Evolutionary conservation across 2,888 invertebrate species (phyloP).

Genomic region (Stramonita haemastoma): DNA sequence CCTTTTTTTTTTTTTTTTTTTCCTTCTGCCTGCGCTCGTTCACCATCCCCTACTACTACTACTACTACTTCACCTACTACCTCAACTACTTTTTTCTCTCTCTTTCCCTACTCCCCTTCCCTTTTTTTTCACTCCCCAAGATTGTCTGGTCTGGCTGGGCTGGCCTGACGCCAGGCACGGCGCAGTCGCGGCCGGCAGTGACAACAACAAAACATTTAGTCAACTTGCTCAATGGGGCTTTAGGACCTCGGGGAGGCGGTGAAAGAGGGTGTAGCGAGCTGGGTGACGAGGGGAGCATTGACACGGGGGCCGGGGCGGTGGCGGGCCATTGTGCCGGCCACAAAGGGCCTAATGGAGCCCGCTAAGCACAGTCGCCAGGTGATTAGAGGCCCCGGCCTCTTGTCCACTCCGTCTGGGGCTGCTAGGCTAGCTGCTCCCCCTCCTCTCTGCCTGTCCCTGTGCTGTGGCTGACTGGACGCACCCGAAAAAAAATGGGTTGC

Average conservation of each 20-base stretch:
- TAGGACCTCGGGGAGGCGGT: not conserved
- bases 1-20: not conserved
- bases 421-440: not conserved
- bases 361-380: slow-evolving; percentile 35
- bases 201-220: slow-evolving; percentile 50
- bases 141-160: not conserved
- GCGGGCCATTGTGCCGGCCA: slow-evolving; percentile 23
- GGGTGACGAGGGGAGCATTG: slow-evolving; percentile 22
- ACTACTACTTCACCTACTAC: not conserved
- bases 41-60: not conserved
- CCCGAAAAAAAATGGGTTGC: not conserved
- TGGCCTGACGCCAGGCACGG: slow-evolving; percentile 24
- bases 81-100: not conserved
- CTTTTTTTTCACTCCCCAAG: not conserved
- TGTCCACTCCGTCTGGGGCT: not conserved
- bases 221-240: slow-evolving; percentile 46
- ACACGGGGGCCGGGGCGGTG: slow-evolving; percentile 1
- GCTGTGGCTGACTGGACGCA: not conserved
- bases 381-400: slow-evolving; percentile 29
- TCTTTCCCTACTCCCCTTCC: not conserved
- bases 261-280: not conserved
- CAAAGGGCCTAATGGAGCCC: slow-evolving; percentile 38
- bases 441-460: not conserved
- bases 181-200: slow-evolving; percentile 29
- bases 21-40: not conserved